These are phyloP conservation scores for Stegodyphus mimosarum DNA, from an alignment of 1,140 invertebrate genomes.

Conservation along the genomic window DNA sequence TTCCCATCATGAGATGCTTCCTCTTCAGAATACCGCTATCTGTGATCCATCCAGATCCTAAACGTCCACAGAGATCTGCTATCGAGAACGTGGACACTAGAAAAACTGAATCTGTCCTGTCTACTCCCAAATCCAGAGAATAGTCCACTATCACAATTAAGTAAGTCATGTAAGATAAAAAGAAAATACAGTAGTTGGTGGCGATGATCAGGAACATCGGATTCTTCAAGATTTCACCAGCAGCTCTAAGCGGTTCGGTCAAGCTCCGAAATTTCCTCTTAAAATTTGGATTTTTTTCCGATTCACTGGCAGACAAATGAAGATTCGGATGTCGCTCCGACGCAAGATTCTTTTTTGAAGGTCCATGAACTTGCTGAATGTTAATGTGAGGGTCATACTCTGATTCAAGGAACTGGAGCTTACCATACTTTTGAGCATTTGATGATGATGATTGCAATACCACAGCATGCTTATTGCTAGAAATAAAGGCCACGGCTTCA, in stretches of 20 bases:
- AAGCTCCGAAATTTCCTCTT: constrained; percentile 9
- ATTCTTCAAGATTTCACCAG: constrained; percentile 34
- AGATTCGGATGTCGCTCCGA: neutral
- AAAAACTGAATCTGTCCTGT: constrained; percentile 41
- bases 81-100: constrained; percentile 60
- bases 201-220: constrained; percentile 58
- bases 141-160: constrained; percentile 62
- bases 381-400: constrained; percentile 47
- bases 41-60: constrained; percentile 61
- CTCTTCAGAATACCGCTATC: constrained; percentile 58
- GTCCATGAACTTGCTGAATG: constrained; percentile 5
- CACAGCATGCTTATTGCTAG: neutral
- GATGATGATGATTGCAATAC: neutral
- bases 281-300: neutral
- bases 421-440: neutral
- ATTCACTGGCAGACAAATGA: neutral
- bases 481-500: neutral
- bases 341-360: no score
- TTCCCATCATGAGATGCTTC: constrained; percentile 51
- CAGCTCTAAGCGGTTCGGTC: constrained; percentile 18
- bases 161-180: constrained; percentile 60
- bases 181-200: constrained; percentile 51
- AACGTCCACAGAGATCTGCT: constrained; percentile 60
- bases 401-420: constrained; percentile 9
- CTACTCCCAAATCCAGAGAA: constrained; percentile 60